Conservation (phyloP, 2,888 invertebrate species). For the Hirtodrosophila duncani region DNA sequence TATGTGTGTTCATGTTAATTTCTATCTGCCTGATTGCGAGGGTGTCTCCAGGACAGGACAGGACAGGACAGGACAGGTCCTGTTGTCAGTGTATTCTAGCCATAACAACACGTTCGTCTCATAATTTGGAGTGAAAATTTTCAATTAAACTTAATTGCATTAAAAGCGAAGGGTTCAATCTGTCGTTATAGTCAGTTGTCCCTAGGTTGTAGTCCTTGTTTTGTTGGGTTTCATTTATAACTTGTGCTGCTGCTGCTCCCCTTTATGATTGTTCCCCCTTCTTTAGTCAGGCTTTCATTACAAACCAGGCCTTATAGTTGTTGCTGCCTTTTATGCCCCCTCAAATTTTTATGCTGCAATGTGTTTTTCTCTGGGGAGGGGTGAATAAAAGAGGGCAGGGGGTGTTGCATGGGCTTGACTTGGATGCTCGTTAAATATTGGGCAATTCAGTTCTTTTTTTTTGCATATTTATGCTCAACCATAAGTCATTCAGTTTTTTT, state of each 20-base stretch:
- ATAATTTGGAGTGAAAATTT: constrained; percentile 73
- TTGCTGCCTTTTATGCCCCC: constrained; percentile 54
- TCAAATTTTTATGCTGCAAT: constrained; percentile 59
- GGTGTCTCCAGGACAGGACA: no score
- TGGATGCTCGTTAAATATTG: constrained; percentile 37
- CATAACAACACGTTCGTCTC: constrained; percentile 68
- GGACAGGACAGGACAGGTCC: no score
- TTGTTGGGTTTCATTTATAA: constrained; percentile 11
- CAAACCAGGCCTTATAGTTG: constrained; percentile 31
- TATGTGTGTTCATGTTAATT: constrained; percentile 60
- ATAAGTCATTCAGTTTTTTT: constrained; percentile 43
- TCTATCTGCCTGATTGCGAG: constrained; percentile 64
- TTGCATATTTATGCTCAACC: constrained; percentile 31
- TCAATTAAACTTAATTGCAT: constrained; percentile 74
- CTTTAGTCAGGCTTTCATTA: constrained; percentile 38
- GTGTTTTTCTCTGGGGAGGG: constrained; percentile 29
- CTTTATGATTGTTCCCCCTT: background rate
- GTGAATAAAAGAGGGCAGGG: background rate
- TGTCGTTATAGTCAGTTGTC: constrained; percentile 56
- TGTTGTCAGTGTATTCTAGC: constrained; percentile 26
- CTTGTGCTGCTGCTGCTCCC: constrained; percentile 10
- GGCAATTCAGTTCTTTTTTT: constrained; percentile 35
- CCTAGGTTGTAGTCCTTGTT: background rate
- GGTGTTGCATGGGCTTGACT: constrained; percentile 1
- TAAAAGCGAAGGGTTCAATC: constrained; percentile 73